Evolutionary conservation across 2,888 invertebrate species (phyloP), one percentile per base, ranked within the genome.

Genomic region (Scaptomyza cyrtandrae): DNA sequence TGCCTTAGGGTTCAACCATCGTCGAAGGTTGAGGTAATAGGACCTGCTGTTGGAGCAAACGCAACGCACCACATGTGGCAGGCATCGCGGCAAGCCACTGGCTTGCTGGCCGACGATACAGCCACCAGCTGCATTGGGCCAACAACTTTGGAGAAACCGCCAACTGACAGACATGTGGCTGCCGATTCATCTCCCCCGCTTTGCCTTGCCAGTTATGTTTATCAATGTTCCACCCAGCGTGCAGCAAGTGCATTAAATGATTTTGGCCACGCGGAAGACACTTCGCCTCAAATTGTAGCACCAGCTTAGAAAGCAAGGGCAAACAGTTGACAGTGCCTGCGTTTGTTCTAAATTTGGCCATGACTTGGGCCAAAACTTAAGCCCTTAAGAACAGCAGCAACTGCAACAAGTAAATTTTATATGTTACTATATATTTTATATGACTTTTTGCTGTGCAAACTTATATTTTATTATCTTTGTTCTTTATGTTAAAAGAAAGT

Each of bases 51-150:
- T 24, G 4, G 5, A 24, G 43, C 6, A 5, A 27, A 16, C 14
- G 16, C 11, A 11, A 46, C 59, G 13, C 72, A 19, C 66, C 72
- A 78, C 73, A 81, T 84, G 75, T 82, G 87, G 81, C 78, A 63
- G 44, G 43, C 31, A 45, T 31, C 49, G 63, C 71, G 57, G 53
- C 52, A 6, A 19, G 52, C 65, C 45, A 50, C 59, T n/a, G 49
- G 7, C 41, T 45, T 41, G 24, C 31, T 27, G 46, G 13, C 49
- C 35, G 48, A 48, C 35, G 48, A 45, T 19, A n/a, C 45, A 43
- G 33, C n/a, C 14, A 39, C 2, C 62, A 68, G 64, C 59, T 81
- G 87, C 59, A 55, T 49, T 31, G 60, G 54, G 19, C 60, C 59
- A 43, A 53, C 65, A 35, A 53, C 62, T 46, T 24, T 64, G 14